Percentiles rank a stretch among this genome's conserved stretches.
Conservation (phyloP, 2,888 invertebrate genomes). For the Atrina japonica region DNA sequence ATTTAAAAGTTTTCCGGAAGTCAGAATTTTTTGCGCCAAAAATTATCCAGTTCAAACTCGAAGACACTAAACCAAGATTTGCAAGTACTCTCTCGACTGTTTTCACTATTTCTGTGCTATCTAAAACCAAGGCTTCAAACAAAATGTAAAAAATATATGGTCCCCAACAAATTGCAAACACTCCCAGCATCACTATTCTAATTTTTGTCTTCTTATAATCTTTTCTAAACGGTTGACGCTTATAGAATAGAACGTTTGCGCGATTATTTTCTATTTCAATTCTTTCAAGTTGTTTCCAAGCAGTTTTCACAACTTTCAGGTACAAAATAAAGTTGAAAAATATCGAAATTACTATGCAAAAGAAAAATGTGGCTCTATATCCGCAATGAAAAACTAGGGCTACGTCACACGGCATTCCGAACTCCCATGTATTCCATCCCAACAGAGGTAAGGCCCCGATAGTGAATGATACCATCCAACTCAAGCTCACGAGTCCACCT, state of each 20-base stretch:
- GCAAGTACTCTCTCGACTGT: slow-evolving; percentile 18
- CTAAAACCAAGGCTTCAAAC: slow-evolving; percentile 23
- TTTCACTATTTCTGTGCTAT: slow-evolving; percentile 7
- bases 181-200: slow-evolving; percentile 37
- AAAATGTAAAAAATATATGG: slow-evolving; percentile 28
- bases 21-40: slow-evolving; percentile 37
- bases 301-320: slow-evolving; percentile 29
- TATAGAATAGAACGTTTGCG: background rate
- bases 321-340: slow-evolving; percentile 36
- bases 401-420: slow-evolving; percentile 20
- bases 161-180: slow-evolving; percentile 41
- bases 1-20: slow-evolving; percentile 35
- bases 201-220: slow-evolving; percentile 38
- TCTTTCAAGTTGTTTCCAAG: slow-evolving; percentile 18
- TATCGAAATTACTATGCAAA: slow-evolving; percentile 8
- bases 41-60: slow-evolving; percentile 40
- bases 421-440: slow-evolving; percentile 39
- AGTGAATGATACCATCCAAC: slow-evolving; percentile 26
- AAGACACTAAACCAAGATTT: slow-evolving; percentile 32
- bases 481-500: slow-evolving; percentile 7
- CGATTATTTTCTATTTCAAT: background rate
- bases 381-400: slow-evolving; percentile 4
- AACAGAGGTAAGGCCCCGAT: slow-evolving; percentile 28
- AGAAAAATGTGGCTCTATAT: slow-evolving; percentile 17
- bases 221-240: background rate